Conservation (phyloP, 2,797 vertebrate species). For the Columba guinea region DNA sequence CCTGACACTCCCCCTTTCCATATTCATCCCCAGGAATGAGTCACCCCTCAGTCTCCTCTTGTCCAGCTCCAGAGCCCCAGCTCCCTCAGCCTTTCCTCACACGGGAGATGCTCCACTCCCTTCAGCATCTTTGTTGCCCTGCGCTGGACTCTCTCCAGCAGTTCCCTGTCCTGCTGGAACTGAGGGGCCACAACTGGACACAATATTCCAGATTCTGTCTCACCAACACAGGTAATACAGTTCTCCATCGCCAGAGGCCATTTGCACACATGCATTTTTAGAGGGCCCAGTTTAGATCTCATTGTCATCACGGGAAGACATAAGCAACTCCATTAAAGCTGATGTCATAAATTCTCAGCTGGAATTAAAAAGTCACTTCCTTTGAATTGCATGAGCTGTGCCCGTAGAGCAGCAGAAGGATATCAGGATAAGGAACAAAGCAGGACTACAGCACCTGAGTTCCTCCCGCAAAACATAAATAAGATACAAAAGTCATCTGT, state of each 20-base stretch:
- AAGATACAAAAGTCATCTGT: not conserved
- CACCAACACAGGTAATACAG: not conserved
- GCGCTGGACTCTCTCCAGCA: no score
- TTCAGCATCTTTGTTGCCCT: no score
- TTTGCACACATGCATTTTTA: not conserved
- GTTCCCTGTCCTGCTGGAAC: no score
- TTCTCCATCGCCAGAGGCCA: not conserved
- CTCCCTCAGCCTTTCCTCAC: no score
- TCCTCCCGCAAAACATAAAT: not conserved
- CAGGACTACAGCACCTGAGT: not conserved
- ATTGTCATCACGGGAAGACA: rapidly evolving
- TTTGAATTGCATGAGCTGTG: not conserved
- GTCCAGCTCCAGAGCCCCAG: no score
- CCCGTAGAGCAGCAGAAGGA: not conserved
- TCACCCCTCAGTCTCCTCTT: no score
- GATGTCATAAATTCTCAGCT: not conserved
- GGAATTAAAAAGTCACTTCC: not conserved
- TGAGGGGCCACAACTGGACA: no score
- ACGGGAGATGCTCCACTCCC: no score
- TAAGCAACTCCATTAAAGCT: not conserved
- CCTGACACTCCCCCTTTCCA: no score
- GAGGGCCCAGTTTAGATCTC: not conserved
- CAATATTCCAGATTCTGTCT: no score
- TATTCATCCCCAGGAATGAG: no score
- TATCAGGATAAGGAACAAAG: not conserved